Percentiles rank a stretch among this genome's conserved stretches.
Conservation (phyloP, 1,140 invertebrate genomes). For the Bombus sylvicola region DNA sequence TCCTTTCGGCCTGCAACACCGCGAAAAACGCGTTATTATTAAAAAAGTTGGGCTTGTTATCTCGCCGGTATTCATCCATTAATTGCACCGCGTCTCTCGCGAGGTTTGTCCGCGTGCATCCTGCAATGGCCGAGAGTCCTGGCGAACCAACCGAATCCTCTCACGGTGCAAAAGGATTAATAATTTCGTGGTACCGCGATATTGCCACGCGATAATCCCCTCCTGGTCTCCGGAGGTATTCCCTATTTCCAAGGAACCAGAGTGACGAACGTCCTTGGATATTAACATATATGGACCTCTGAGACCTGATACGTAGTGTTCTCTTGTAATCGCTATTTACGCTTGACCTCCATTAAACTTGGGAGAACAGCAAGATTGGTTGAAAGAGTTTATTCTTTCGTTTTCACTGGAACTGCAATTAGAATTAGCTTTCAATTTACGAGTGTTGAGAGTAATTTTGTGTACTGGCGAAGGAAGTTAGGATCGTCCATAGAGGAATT, state of each 20-base stretch:
- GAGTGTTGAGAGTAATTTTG: too few relatives aligned
- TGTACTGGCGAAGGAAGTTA: too few relatives aligned
- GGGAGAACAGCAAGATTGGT: too few relatives aligned
- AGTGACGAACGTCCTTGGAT: constrained; percentile 27
- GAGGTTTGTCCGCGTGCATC: constrained; percentile 12
- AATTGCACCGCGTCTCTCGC: constrained; percentile 62
- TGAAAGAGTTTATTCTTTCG: too few relatives aligned
- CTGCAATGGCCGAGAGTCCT: neutral
- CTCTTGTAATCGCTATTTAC: neutral
- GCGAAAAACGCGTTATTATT: constrained; percentile 71
- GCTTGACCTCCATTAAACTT: neutral
- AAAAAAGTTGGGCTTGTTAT: constrained; percentile 74
- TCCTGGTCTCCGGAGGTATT: neutral
- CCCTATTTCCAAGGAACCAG: neutral
- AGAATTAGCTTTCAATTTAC: too few relatives aligned
- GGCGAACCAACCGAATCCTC: constrained; percentile 18
- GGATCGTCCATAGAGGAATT: too few relatives aligned
- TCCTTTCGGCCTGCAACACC: constrained; percentile 3
- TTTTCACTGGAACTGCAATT: too few relatives aligned
- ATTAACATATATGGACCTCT: neutral
- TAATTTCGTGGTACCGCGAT: constrained; percentile 38
- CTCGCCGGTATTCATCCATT: constrained; percentile 66
- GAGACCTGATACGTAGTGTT: neutral
- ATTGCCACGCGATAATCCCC: neutral
- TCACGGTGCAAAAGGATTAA: constrained; percentile 31